Base-by-base conservation (phyloP, 2,888 invertebrate species). In the Barypeithes pellucidus region DNA sequence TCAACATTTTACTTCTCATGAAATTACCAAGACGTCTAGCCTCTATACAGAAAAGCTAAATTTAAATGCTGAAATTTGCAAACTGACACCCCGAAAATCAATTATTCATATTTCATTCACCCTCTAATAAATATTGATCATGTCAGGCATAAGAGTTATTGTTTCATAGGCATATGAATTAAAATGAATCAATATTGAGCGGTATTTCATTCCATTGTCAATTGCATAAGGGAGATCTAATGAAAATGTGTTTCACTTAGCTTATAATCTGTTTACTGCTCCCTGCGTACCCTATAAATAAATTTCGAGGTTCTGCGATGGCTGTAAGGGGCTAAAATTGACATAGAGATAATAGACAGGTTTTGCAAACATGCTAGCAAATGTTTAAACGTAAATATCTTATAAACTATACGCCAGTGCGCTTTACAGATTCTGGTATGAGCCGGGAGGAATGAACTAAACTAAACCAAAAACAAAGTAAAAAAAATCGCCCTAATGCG, bases 141-240 rank as follows among this genome's bases (percentile, higher is more conserved):
- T 45, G 59, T 57, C 59, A 29, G 36, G 20, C 59, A 57, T 67
- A 67, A 14, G 45, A 18, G 16, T 47, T 8, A 45, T 67, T 67
- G 57, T 67, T 67, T 67, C 45, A 57, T 67, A 45, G 67, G 29
- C 33, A 43, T 57, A 67, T 59, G 59, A 43, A 57, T 43, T 54
- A 54, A 45, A 67, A 45, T 59, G 45, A 67, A 59, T 67, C 67
- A 67, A 29, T 59, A 67, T 67, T 41, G 43, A 11, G 62, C 43
- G 18, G 29, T 57, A 66, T 66, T 43, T 66, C 54, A 54, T 36
- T 36, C 14, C 20, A 39, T 43, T 67, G 45, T 57, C 52, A 7
- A 29, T 67, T 67, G 59, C 43, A 57, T 54, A 43, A 45, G 11
- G 45, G 57, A n/a, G n/a, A n/a, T 43, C 18, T 57, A 59, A 59